Base-by-base conservation (phyloP, 2,888 invertebrate species). In the Coenonympha arcania region DNA sequence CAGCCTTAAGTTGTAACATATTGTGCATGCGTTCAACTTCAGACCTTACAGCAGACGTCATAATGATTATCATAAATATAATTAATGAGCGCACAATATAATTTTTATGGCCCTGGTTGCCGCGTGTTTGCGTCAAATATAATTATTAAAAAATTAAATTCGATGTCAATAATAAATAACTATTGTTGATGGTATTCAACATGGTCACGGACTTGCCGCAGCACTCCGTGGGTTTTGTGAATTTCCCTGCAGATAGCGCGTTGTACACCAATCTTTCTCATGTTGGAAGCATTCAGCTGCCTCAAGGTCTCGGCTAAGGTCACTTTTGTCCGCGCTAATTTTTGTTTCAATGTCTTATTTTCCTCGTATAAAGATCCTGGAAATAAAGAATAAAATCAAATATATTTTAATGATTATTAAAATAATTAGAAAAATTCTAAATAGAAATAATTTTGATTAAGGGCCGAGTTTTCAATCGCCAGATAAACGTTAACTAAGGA, bases 171-270 rank as follows among this genome's bases (percentile, higher is more conserved):
- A 19, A 2, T n/a, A 19, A 20, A 6, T 9, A 4, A 5, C 16
- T 34, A 41, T 57, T 54, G 63, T 42, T 65, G 63, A 42, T 74
- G 74, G 58, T 79, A 82, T 71, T 92, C 91, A 71, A 93, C 87
- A 69, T 93, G 92, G 50, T 91, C 91, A 58, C 92, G 90, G 31
- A 92, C 93, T 76, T 91, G 90, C 53, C 91, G 90, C 54, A 94
- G 82, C 41, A 93, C 92, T 61, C 91, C 90, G 60, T 93, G 92
- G 18, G 93, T 93, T 79, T 93, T 92, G 67, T 92, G 90, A 63
- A 94, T 91, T 78, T 94, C 92, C 64, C 90, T 89, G 71, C 92
- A 93, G 69, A 95, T 94, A 36, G 94, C 93, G 65, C 92, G 91
- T 73, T 95, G 94, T 26, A 95, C 92, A 73, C 91, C 91, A 67